phyloP scores from a whole-genome alignment of 2,888 invertebrate genomes.

The Harpalus rufipes region DNA sequence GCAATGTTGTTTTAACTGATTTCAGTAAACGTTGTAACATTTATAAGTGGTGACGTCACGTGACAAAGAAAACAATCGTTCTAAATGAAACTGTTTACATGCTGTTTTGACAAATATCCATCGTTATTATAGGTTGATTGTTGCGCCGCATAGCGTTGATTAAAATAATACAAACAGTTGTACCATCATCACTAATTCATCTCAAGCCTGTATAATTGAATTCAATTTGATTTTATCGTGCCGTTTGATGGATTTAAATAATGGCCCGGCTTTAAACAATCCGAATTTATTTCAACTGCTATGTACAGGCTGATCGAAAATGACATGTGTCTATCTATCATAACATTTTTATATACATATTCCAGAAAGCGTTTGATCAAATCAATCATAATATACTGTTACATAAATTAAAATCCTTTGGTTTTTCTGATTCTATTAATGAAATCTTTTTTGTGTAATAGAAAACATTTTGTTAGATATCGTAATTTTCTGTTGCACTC shows the following conservation, averaged over 20 bases:
- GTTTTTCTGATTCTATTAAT: too few species aligned
- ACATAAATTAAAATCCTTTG: too few species aligned
- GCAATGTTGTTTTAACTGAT: conserved; percentile 40
- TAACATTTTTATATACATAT: too few species aligned
- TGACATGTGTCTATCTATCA: background rate
- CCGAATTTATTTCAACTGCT: conserved; percentile 58
- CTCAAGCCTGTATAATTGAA: conserved; percentile 61
- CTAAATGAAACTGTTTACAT: conserved; percentile 64
- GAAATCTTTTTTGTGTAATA: too few species aligned
- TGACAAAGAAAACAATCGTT: conserved; percentile 50
- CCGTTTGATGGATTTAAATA: conserved; percentile 60
- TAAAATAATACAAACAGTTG: conserved; percentile 62
- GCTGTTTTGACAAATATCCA: conserved; percentile 26
- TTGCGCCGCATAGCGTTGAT: conserved; percentile 35
- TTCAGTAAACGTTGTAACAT: conserved; percentile 37
- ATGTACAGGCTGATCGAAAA: conserved; percentile 1
- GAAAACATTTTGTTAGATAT: too few species aligned
- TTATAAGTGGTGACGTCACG: conserved; percentile 44
- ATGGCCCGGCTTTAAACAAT: conserved; percentile 58
- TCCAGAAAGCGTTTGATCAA: too few species aligned
- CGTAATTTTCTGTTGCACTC: too few species aligned
- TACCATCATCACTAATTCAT: conserved; percentile 51
- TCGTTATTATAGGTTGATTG: conserved; percentile 52
- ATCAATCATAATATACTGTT: too few species aligned
- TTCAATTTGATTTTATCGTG: conserved; percentile 53